Conservation (phyloP, 2,797 vertebrate genomes). For the Heterohyrax brucei region DNA sequence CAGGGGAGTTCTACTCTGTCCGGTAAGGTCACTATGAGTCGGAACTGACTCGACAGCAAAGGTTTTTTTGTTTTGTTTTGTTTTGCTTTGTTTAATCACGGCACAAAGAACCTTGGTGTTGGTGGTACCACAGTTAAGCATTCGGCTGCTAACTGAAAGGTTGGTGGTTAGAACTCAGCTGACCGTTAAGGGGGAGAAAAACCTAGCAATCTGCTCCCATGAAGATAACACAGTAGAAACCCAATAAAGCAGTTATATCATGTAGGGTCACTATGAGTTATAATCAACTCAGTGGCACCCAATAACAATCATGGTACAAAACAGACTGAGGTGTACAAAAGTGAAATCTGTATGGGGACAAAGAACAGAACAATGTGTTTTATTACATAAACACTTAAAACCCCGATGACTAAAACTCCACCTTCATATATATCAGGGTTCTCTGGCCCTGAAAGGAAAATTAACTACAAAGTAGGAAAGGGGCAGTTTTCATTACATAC, state of each 20-base stretch:
- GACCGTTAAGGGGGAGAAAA: neutral
- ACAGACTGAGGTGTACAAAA: neutral
- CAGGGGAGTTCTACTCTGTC: too few relatives aligned
- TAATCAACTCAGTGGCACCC: neutral
- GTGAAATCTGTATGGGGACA: neutral
- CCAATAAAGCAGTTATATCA: neutral
- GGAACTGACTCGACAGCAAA: too few relatives aligned
- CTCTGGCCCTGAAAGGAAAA: neutral
- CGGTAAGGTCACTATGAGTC: too few relatives aligned
- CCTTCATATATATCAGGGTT: neutral
- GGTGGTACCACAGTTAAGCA: too few relatives aligned
- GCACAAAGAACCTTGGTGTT: too few relatives aligned
- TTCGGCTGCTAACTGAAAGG: too few relatives aligned
- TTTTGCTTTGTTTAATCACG: too few relatives aligned
- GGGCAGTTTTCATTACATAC: conserved; percentile 88
- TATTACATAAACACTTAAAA: conserved; percentile 19
- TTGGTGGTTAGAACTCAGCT: neutral
- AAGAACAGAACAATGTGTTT: neutral
- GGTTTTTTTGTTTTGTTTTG: too few relatives aligned
- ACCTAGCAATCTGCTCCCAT: neutral
- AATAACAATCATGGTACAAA: neutral
- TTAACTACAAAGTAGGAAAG: neutral
- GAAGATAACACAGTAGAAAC: neutral
- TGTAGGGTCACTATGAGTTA: neutral
- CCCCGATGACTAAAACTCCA: neutral